A percentile compares a stretch with the other conserved stretches of the same genome.
phyloP scores from a whole-genome alignment of 2,113 vertebrate species.

The Phalacrocorax aristotelis region DNA sequence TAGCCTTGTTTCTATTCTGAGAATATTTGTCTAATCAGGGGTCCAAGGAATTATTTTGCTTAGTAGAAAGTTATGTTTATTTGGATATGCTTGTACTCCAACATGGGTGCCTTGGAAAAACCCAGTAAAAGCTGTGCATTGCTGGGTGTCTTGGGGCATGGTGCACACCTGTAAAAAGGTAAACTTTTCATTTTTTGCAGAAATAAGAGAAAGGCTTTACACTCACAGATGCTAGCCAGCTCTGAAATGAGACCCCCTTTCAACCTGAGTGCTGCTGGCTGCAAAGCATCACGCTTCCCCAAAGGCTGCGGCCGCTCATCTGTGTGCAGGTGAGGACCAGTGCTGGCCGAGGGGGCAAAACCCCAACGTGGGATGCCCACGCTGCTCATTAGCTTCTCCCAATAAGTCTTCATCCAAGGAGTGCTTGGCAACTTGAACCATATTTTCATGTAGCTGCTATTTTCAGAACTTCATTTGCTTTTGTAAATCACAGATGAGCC shows the following conservation, averaged over 20 bases:
- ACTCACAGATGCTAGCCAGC: not conserved
- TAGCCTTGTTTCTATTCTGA: slow-evolving; percentile 50
- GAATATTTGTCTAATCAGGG: slow-evolving; percentile 24
- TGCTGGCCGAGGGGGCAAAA: not conserved
- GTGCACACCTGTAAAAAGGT: not conserved
- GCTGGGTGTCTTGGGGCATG: not conserved
- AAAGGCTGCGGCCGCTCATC: rapidly evolving
- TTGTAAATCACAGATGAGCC: not conserved
- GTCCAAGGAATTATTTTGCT: not conserved
- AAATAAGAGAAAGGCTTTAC: not conserved
- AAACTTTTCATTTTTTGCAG: not conserved
- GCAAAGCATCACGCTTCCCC: not conserved
- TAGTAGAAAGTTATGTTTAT: slow-evolving; percentile 3
- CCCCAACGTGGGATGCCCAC: rapidly evolving
- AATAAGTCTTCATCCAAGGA: not conserved
- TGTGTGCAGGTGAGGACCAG: rapidly evolving
- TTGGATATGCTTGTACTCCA: not conserved
- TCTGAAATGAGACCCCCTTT: not conserved
- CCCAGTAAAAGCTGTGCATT: not conserved
- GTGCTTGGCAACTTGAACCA: not conserved
- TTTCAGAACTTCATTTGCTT: not conserved
- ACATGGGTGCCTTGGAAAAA: not conserved
- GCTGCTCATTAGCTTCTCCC: not conserved
- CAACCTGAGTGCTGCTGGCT: not conserved
- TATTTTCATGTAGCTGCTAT: not conserved